A percentile compares a stretch with the other conserved stretches of the same genome.
phyloP scores from a whole-genome alignment of 2,113 vertebrate species.

The Hypanus sabinus region DNA sequence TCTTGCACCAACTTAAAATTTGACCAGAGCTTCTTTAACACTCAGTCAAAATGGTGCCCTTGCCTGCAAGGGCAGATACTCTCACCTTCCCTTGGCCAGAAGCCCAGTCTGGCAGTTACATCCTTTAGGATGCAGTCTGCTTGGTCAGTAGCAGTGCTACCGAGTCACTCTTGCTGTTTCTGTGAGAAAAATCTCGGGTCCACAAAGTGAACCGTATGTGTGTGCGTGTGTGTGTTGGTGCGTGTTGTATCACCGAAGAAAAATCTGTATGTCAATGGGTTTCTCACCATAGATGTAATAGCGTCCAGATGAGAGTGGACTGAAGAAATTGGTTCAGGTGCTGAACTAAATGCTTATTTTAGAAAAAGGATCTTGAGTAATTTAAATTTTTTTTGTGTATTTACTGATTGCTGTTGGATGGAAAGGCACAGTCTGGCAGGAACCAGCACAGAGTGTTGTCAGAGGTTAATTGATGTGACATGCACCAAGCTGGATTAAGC shows the following conservation, averaged over 20 bases:
- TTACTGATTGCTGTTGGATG: conserved; percentile 8
- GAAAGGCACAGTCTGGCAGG: conserved; percentile 33
- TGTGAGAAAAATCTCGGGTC: not conserved
- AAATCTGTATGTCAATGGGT: not conserved
- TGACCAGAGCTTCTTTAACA: no score
- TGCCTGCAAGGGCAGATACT: no score
- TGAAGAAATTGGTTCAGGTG: not conserved
- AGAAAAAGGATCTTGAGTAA: not conserved
- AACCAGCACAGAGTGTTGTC: conserved; percentile 15
- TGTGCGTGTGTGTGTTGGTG: not conserved
- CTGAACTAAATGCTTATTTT: not conserved
- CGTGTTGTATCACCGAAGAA: not conserved
- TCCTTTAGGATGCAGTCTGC: no score
- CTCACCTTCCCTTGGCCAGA: no score
- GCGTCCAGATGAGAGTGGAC: not conserved
- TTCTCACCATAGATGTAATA: not conserved
- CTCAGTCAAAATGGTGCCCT: no score
- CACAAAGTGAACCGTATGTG: not conserved
- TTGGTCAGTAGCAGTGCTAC: no score
- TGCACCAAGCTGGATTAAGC: conserved; percentile 35
- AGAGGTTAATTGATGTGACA: conserved; percentile 36
- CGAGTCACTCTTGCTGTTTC: no score
- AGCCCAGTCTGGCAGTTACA: no score
- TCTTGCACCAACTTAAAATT: no score
- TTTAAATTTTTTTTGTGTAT: not conserved